Conservation (phyloP, 2,113 vertebrate species). For the Raja brachyura region DNA sequence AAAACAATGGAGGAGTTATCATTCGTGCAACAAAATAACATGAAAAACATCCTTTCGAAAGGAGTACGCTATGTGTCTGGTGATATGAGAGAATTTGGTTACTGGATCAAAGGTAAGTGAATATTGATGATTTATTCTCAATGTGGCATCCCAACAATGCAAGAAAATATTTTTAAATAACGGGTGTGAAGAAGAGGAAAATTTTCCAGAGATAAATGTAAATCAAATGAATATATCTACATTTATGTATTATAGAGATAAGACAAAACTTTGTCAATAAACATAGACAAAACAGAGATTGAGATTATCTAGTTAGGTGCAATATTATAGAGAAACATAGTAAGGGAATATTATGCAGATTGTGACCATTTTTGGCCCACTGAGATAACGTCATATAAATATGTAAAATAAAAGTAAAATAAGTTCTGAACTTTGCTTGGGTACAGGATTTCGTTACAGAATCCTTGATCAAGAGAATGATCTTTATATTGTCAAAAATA, state of each 20-base stretch:
- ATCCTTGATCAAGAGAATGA: neutral
- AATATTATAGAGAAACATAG: neutral
- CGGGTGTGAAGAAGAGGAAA: neutral
- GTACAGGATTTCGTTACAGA: neutral
- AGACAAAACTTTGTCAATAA: neutral
- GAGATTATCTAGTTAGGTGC: neutral
- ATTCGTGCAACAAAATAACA: neutral
- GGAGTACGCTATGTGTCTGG: constrained; percentile 47
- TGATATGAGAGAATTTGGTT: constrained; percentile 48
- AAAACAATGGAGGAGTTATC: neutral
- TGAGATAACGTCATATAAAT: neutral
- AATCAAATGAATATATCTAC: neutral
- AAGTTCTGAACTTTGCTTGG: neutral
- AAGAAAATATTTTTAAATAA: neutral
- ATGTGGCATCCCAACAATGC: neutral
- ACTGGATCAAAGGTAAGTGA: constrained; percentile 50
- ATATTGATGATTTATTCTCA: neutral
- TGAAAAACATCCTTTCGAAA: constrained; percentile 39
- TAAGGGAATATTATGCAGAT: neutral
- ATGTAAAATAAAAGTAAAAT: neutral
- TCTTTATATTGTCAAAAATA: neutral
- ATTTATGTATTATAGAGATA: neutral
- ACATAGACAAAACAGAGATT: neutral
- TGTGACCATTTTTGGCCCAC: neutral
- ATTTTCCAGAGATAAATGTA: neutral